Percentiles rank a stretch among this genome's conserved stretches.
Evolutionary conservation across 1,140 invertebrate genomes (phyloP).

Genomic region (Brachionus plicatilis): DNA sequence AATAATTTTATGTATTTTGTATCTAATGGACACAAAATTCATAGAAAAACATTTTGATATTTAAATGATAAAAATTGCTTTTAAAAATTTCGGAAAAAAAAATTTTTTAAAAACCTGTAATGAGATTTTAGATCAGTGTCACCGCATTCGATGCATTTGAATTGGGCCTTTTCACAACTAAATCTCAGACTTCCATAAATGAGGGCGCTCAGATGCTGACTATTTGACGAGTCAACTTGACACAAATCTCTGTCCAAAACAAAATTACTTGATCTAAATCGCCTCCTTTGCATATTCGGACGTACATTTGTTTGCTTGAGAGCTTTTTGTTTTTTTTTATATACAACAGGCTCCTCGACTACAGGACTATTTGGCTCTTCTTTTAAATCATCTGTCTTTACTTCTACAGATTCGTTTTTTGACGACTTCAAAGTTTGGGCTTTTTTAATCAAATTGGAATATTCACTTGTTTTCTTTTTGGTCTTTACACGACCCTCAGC

Average conservation of each 20-base stretch:
- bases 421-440: not conserved
- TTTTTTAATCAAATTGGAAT: slow-evolving; percentile 33
- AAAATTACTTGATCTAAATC: not conserved
- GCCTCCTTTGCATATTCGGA: not conserved
- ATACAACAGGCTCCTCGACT: not conserved
- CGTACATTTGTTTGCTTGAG: slow-evolving; percentile 28
- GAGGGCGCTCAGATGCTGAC: not conserved
- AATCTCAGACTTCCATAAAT: slow-evolving; percentile 8
- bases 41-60: no score
- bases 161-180: not conserved
- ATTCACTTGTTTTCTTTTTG: not conserved
- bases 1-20: no score
- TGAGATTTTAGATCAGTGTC: slow-evolving; percentile 31
- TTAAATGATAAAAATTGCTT: not conserved
- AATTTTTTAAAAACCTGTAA: not conserved
- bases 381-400: not conserved
- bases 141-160: slow-evolving; percentile 33
- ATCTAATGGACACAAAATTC: no score
- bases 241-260: not conserved
- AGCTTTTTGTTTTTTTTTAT: slow-evolving; percentile 37
- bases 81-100: no score
- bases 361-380: not conserved
- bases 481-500: not conserved
- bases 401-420: not conserved
- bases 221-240: not conserved